phyloP scores from a whole-genome alignment of 1,140 invertebrate species.

The Leptinotarsa texana region DNA sequence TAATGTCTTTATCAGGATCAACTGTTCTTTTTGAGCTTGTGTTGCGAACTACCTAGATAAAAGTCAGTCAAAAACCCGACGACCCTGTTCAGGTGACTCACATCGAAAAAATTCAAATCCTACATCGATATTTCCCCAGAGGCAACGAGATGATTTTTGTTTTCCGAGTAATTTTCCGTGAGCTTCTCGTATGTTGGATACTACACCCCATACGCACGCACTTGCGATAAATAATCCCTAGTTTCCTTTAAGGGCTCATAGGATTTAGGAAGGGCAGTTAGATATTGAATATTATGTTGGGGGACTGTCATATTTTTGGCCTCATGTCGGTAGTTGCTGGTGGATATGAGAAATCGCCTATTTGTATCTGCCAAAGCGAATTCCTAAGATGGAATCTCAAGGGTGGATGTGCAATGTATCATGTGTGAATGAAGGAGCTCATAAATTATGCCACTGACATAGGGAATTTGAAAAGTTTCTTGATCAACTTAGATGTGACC shows the following conservation, averaged over 20 bases:
- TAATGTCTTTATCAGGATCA: too few species aligned
- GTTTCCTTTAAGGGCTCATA: slow-evolving; percentile 27
- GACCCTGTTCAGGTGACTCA: too few species aligned
- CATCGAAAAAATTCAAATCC: slow-evolving; percentile 6
- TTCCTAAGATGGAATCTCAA: not conserved
- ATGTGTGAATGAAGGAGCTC: not conserved
- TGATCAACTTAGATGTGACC: too few species aligned
- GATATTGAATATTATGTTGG: slow-evolving; percentile 31
- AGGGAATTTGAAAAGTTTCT: not conserved
- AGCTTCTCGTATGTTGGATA: slow-evolving; percentile 15
- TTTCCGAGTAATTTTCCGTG: slow-evolving; percentile 10
- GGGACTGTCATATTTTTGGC: slow-evolving; percentile 29
- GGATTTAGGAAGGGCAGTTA: slow-evolving; percentile 28
- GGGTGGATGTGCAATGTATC: not conserved
- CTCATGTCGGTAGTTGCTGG: not conserved
- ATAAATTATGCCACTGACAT: not conserved
- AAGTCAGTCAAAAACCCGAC: too few species aligned
- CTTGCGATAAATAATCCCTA: slow-evolving; percentile 28
- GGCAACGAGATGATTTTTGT: not conserved
- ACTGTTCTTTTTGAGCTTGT: too few species aligned
- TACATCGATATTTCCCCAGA: slow-evolving; percentile 1
- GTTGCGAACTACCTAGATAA: too few species aligned
- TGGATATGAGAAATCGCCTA: not conserved
- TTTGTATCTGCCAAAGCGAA: not conserved
- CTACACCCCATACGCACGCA: slow-evolving; percentile 18